Evolutionary conservation across 2,888 invertebrate genomes (phyloP).

Genomic region (Lampropteryx suffumata): DNA sequence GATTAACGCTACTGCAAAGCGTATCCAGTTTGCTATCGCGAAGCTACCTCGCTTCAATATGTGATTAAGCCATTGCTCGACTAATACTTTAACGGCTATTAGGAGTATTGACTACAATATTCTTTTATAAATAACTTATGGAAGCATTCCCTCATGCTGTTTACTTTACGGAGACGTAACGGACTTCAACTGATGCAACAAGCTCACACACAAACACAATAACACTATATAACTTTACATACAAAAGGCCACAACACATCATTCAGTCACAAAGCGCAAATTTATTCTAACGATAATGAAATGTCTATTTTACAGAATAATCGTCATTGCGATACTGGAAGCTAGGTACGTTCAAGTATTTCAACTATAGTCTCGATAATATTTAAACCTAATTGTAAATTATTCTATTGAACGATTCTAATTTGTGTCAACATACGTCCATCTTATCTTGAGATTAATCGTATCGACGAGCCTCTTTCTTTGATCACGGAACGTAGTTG

Average conservation of each 20-base stretch:
- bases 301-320: conserved; percentile 58
- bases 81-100: conserved; percentile 69
- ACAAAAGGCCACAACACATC: conserved; percentile 83
- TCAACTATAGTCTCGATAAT: conserved; percentile 62
- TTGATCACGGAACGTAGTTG: conserved; percentile 56
- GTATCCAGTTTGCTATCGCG: conserved; percentile 54
- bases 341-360: conserved; percentile 44
- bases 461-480: conserved; percentile 58
- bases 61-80: conserved; percentile 64
- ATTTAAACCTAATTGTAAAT: conserved; percentile 62
- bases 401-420: conserved; percentile 64
- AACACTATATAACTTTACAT: conserved; percentile 70
- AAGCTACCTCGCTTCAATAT: conserved; percentile 50
- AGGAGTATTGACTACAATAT: conserved; percentile 56
- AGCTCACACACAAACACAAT: conserved; percentile 72
- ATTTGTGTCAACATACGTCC: conserved; percentile 62
- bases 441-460: conserved; percentile 54
- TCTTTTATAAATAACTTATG: conserved; percentile 60
- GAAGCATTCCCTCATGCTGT: conserved; percentile 67
- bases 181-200: conserved; percentile 70
- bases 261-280: conserved; percentile 81
- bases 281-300: conserved; percentile 61
- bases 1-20: conserved; percentile 60
- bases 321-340: conserved; percentile 38
- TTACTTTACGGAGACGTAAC: conserved; percentile 47